Conservation (phyloP, 2,888 invertebrate species). For the Ceraclea dissimilis region DNA sequence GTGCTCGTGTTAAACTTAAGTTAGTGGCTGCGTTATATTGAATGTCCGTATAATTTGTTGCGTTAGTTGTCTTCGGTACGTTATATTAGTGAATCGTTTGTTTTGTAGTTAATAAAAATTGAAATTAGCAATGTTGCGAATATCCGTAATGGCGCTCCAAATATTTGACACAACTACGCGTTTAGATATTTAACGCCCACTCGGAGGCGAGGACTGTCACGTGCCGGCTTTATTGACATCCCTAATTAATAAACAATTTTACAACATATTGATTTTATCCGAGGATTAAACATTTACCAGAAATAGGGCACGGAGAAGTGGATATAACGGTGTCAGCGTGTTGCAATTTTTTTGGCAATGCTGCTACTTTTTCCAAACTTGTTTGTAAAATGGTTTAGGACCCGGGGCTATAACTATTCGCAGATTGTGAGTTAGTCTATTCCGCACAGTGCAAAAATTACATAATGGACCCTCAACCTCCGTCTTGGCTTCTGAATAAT, state of each 20-base stretch:
- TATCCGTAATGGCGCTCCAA: constrained; percentile 33
- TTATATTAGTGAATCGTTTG: constrained; percentile 6
- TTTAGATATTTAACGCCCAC: constrained; percentile 37
- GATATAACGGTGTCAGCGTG: constrained; percentile 54
- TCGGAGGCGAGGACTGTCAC: constrained; percentile 18
- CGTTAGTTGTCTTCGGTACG: constrained; percentile 10
- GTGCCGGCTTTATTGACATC: constrained; percentile 32
- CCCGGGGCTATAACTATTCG: constrained; percentile 19
- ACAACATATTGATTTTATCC: constrained; percentile 40
- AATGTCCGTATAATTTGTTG: constrained; percentile 11
- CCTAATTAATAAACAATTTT: constrained; percentile 30
- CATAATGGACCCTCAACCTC: constrained; percentile 39
- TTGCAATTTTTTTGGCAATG: constrained; percentile 54
- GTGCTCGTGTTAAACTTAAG: constrained; percentile 41
- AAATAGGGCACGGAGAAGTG: constrained; percentile 52
- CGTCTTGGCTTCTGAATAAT: constrained; percentile 4
- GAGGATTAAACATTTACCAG: constrained; percentile 31
- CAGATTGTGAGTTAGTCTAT: constrained; percentile 14
- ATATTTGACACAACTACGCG: constrained; percentile 53
- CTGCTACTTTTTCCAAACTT: constrained; percentile 51
- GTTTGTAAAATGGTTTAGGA: constrained; percentile 33
- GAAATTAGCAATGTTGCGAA: constrained; percentile 18
- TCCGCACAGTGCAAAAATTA: constrained; percentile 37
- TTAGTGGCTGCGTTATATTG: constrained; percentile 13
- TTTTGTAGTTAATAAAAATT: constrained; percentile 10